A percentile compares a stretch with the other conserved stretches of the same genome.
Evolutionary conservation across 1,140 invertebrate genomes (phyloP).

Genomic region (Cecropterus lyciades): DNA sequence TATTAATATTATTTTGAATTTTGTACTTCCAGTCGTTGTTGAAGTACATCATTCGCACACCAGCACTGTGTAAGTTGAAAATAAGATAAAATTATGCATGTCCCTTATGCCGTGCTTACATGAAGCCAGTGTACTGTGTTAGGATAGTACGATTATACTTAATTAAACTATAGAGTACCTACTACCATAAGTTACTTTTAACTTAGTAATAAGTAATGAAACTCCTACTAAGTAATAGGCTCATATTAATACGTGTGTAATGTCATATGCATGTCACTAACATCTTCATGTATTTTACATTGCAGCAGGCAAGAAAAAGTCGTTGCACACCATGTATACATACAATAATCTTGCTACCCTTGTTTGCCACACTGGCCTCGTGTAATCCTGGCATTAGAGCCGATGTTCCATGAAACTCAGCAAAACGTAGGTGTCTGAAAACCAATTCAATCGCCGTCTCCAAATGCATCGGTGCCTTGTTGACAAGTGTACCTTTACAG

Average conservation of each 20-base stretch:
- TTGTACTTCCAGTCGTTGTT: slow-evolving; percentile 36
- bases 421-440: background rate
- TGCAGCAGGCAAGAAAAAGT: too few species aligned
- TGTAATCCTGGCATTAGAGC: slow-evolving; percentile 7
- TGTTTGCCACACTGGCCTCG: background rate
- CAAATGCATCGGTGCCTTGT: background rate
- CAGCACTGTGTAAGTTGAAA: slow-evolving; percentile 26
- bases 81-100: slow-evolving; percentile 24
- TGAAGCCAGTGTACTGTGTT: background rate
- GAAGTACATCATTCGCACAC: slow-evolving; percentile 33
- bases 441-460: background rate
- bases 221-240: too few species aligned
- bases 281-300: too few species aligned
- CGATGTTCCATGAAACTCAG: slow-evolving; percentile 6
- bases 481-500: background rate
- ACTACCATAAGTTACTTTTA: too few species aligned
- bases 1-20: slow-evolving; percentile 25
- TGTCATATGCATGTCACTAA: too few species aligned
- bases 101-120: slow-evolving; percentile 1
- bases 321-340: background rate
- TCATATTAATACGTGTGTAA: too few species aligned
- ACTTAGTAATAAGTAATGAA: too few species aligned
- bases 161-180: too few species aligned
- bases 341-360: background rate
- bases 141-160: background rate